Conservation (phyloP, 2,113 vertebrate genomes). For the Natator depressus region DNA sequence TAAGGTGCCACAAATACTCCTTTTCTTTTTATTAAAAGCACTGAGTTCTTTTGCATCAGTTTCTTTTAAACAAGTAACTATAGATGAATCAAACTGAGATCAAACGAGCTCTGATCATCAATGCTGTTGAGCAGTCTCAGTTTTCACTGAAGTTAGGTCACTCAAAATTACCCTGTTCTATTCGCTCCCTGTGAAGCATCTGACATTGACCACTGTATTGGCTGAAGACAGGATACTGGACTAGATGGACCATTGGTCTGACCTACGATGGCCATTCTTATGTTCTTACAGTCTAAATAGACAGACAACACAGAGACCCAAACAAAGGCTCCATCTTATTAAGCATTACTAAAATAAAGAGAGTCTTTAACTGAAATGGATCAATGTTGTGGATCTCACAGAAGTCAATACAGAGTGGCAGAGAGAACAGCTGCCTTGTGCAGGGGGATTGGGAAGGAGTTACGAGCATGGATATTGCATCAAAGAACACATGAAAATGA, state of each 20-base stretch:
- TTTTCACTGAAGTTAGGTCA: slow-evolving; percentile 2
- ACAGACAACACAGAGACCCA: background rate
- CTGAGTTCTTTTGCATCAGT: background rate
- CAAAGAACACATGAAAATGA: slow-evolving; percentile 11
- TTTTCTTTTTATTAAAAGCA: background rate
- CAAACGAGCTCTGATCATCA: background rate
- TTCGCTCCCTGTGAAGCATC: no score
- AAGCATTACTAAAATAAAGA: background rate
- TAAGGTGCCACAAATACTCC: no score
- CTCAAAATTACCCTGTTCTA: no score
- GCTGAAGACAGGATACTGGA: no score
- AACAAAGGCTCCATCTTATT: background rate
- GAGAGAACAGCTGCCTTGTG: background rate
- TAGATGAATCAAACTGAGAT: background rate
- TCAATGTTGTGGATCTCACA: background rate
- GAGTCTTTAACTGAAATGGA: background rate
- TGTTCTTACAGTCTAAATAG: background rate
- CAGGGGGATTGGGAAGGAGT: slow-evolving; percentile 14
- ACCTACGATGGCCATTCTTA: no score
- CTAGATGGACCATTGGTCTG: no score
- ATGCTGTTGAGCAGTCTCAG: background rate
- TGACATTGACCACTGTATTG: no score
- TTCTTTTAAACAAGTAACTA: background rate
- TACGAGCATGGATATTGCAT: slow-evolving; percentile 23
- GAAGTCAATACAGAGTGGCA: background rate